Base-by-base conservation (phyloP, 2,797 vertebrate genomes). In the Sebastes vulpes region DNA sequence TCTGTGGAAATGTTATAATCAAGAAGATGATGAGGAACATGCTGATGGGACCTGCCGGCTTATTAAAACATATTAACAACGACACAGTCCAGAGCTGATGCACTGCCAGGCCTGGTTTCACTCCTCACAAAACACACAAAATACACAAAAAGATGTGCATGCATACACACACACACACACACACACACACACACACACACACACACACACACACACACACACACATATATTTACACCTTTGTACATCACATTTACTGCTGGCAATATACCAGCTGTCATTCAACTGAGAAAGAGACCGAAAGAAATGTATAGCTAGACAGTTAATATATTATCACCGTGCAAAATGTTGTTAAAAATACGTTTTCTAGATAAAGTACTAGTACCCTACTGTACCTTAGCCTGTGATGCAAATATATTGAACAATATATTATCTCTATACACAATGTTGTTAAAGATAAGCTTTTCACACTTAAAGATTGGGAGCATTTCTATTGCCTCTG, bases 1-100 rank as follows among this genome's bases (percentile, higher is more conserved):
- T 93, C 57, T 79, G 84, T 76, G 84, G 72, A 91, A 90, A 42
- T 90, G 83, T 87, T 92, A 81, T 88, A 88, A 94, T 94, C 90
- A 93, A 89, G 83, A 72, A 84, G 82, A 86, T 90, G 92, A 92
- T 92, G 89, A 92, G 91, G 76, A 93, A 91, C 91, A 93, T 90
- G 86, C 89, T 93, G 87, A 92, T 88, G 84, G 85, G 81, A 90
- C 83, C 89, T 88, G 71, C 75, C 12, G 61, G 77, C 86, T 88
- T 86, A 92, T 94, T 89, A 91, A 84, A 87, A 87, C 91, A 92
- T 79, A 91, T 93, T 92, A 93, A 91, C 82, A 79, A 85, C 5
- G 23, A 71, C 77, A 82, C 63, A 75, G 79, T 84, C 84, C 80
- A 78, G 42, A 75, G 71, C 66, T 74, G 77, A 89, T 74, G 66